Evolutionary conservation across 2,888 invertebrate species (phyloP).

Genomic region (Acleris cristana): DNA sequence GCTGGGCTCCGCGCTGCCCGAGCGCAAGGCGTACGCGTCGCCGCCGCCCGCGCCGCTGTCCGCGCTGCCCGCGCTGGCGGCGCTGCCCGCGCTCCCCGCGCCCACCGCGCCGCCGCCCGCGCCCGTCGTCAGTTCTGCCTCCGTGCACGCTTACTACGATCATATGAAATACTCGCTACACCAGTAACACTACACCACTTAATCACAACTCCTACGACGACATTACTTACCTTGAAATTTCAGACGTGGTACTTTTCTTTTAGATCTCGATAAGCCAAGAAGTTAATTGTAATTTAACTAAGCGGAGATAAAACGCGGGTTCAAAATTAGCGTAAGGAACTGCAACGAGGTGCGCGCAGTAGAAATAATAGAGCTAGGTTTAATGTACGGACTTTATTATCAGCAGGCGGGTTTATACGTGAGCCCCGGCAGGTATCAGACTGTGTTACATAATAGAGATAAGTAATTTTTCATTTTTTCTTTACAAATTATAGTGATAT

Average conservation of each 20-base stretch:
- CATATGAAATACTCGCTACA: constrained; percentile 45
- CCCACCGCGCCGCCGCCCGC: constrained; percentile 55
- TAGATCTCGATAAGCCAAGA: not conserved
- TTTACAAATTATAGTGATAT: not conserved
- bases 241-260: not conserved
- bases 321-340: too few relatives aligned
- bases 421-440: not conserved
- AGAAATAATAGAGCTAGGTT: too few relatives aligned
- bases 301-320: too few relatives aligned
- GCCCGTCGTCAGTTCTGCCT: constrained; percentile 70
- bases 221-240: not conserved
- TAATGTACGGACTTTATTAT: too few relatives aligned
- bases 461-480: not conserved
- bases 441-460: constrained; percentile 2
- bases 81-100: constrained; percentile 63
- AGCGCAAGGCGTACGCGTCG: constrained; percentile 83
- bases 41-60: constrained; percentile 83
- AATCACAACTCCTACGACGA: not conserved
- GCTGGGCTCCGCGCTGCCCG: constrained; percentile 71
- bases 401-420: too few relatives aligned
- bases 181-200: constrained; percentile 23
- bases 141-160: constrained; percentile 69
- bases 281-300: too few relatives aligned
- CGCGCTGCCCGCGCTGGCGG: constrained; percentile 63
- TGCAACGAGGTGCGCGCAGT: too few relatives aligned